phyloP scores from a whole-genome alignment of 30 jellyfish, hydroid and myxozoan species.

The Hydractinia echinata region DNA sequence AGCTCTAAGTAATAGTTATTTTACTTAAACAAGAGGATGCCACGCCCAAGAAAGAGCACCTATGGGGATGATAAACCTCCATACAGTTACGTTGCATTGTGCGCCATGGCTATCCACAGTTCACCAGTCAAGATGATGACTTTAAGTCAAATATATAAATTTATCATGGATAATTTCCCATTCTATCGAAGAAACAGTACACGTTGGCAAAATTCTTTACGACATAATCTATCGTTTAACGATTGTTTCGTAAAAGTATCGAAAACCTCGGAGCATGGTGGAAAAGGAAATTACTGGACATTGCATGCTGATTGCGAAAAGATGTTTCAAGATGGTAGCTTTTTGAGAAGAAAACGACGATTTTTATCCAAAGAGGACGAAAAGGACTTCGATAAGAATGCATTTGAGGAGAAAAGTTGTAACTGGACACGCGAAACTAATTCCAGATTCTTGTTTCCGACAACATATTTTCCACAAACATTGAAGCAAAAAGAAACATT shows the following conservation, averaged over 20 bases:
- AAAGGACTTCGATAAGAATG: too few species aligned
- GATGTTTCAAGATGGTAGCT: constrained; percentile 94
- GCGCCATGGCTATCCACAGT: constrained; percentile 98
- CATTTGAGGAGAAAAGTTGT: too few species aligned
- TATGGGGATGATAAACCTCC: constrained; percentile 98
- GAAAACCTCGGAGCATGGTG: constrained; percentile 84
- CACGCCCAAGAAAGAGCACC: constrained; percentile 90
- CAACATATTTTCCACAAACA: too few species aligned
- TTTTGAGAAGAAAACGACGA: constrained; percentile 81
- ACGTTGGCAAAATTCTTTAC: constrained; percentile 90
- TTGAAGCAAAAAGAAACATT: too few species aligned
- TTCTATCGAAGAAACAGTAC: constrained; percentile 75
- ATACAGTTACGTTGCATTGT: constrained; percentile 86
- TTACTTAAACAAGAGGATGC: constrained; percentile 36
- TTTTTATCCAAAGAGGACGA: constrained; percentile 33
- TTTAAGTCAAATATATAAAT: constrained; percentile 78
- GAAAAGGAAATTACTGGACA: constrained; percentile 97
- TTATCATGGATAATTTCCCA: constrained; percentile 79
- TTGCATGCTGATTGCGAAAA: constrained; percentile 83
- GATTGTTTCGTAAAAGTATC: constrained; percentile 90
- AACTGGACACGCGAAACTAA: too few species aligned
- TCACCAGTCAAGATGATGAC: constrained; percentile 93
- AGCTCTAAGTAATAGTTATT: too few species aligned
- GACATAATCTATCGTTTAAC: constrained; percentile 88
- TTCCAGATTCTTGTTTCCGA: too few species aligned